Base-by-base conservation (phyloP, 2,797 vertebrate species). In the Prunella strophiata region DNA sequence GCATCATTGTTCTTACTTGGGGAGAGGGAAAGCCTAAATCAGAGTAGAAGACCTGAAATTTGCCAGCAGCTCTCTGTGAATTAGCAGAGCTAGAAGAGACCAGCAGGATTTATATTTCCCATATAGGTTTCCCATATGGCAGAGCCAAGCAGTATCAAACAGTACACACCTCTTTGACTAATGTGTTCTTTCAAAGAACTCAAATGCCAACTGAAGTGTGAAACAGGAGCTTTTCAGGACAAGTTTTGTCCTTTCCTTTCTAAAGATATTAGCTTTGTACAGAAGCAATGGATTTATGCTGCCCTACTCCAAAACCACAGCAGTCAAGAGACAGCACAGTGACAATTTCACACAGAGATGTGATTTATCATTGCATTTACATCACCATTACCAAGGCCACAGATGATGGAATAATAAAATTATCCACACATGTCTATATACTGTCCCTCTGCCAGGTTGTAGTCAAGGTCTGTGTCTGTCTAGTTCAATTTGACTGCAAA, bases 281-380 rank as follows among this genome's bases (percentile, higher is more conserved):
- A 67, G 63, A 73, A 91, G 55, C 63, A 85, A 20, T 54, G 48
- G 30, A 73, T 94, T 94, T 89, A 82, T 82, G 34, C 66, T 92
- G 59, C 57, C 63, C 57, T 48, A 32, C 40, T 85, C 48, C 23
- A 42, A 88, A 92, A 70, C 55, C 6, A 4, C 66, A 93, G 68
- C 43, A 91, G 67, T 62, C 67, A 72, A 84, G 51, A 90, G 70
- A 65, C 32, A 94, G 54, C 9, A 7, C 58, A 92, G 66, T 70
- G 81, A 73, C 68, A 87, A 66, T 86, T 94, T 93, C 62, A 72
- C 77, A 86, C 66, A 81, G 83, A 88, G 67, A 70, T 70, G 59
- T 85, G 91, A 85, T 96, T 90, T 95, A 85, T 72, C 34, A 16
- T 23, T 84, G 68, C 78, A 90, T 96, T 94, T 86, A 68, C 36